phyloP scores from a whole-genome alignment of 2,113 vertebrate species.

The Cryptotis parvus region DNA sequence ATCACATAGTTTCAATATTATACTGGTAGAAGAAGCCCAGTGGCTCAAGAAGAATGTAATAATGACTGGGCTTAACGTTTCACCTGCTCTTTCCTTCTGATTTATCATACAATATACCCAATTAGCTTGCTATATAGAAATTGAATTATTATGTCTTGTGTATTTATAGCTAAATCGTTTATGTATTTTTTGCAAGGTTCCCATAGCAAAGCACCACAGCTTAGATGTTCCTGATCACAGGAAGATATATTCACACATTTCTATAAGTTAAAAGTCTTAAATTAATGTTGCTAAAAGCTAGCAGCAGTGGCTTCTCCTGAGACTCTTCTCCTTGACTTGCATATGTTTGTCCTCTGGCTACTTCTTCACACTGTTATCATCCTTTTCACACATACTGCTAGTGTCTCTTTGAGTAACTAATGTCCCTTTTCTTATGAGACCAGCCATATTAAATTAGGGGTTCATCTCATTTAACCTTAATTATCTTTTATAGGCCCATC shows the following conservation, averaged over 20 bases:
- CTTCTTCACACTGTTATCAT: rapidly evolving
- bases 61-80: neutral
- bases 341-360: rapidly evolving
- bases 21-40: neutral
- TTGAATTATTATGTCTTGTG: neutral
- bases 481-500: neutral
- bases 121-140: neutral
- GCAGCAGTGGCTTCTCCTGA: neutral
- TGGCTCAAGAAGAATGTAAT: neutral
- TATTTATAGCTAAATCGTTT: neutral
- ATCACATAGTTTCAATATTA: neutral
- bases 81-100: neutral
- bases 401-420: neutral
- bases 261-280: neutral
- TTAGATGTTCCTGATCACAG: neutral
- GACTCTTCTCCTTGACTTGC: neutral
- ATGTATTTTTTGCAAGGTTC: neutral
- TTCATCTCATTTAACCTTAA: neutral
- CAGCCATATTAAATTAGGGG: neutral
- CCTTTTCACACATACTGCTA: neutral
- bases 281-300: neutral
- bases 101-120: neutral
- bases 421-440: neutral
- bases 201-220: neutral
- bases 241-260: neutral